Conservation (phyloP, 2,888 invertebrate species). For the Heliconius aoede region DNA sequence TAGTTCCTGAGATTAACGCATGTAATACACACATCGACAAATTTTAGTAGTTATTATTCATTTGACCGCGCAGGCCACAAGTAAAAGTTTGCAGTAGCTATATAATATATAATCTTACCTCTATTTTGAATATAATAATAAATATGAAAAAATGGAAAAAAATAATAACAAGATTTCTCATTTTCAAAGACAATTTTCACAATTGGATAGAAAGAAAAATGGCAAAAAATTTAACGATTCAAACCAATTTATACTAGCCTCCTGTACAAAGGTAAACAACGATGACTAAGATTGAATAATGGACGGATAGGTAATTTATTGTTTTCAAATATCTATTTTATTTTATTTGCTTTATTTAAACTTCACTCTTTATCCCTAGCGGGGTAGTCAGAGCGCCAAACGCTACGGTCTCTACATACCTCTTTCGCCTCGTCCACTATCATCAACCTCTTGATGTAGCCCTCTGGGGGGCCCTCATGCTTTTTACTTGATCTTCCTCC, state of each 20-base stretch:
- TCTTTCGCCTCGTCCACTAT: too few species aligned
- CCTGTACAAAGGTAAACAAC: not conserved
- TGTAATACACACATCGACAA: not conserved
- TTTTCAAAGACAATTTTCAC: not conserved
- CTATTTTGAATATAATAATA: not conserved
- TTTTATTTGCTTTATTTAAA: too few species aligned
- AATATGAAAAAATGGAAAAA: not conserved
- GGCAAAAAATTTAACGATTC: not conserved
- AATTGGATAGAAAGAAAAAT: not conserved
- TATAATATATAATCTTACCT: slow-evolving; percentile 1
- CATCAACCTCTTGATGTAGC: too few species aligned
- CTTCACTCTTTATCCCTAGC: too few species aligned
- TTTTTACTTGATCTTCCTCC: not conserved
- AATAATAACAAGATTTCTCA: not conserved
- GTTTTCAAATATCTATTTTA: slow-evolving; percentile 8
- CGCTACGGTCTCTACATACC: too few species aligned
- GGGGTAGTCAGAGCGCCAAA: too few species aligned
- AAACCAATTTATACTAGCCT: not conserved
- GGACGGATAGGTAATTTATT: not conserved
- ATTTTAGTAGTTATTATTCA: not conserved
- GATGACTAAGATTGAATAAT: not conserved
- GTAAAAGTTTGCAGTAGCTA: not conserved
- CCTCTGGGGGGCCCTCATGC: not conserved
- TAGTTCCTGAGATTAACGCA: not conserved
- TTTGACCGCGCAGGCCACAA: not conserved